Conservation (phyloP, 2,113 vertebrate genomes). For the Climacteris rufus region DNA sequence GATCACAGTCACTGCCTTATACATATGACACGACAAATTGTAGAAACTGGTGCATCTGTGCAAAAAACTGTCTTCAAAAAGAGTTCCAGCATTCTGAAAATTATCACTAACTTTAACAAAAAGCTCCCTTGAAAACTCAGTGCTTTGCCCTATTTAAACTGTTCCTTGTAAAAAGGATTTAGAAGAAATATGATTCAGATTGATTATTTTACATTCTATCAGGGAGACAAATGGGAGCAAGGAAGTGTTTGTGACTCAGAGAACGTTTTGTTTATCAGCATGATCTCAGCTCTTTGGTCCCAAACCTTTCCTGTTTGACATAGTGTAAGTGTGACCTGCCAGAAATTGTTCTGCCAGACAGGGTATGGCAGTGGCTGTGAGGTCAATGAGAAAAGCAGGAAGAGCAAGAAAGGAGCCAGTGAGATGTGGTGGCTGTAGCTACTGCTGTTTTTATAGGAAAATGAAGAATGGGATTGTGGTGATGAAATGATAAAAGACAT, state of each 20-base stretch:
- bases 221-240: background rate
- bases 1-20: background rate
- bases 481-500: background rate
- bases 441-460: background rate
- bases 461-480: background rate
- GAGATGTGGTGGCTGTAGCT: background rate
- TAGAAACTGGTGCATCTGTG: background rate
- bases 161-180: background rate
- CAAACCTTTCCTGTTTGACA: background rate
- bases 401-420: background rate
- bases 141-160: background rate
- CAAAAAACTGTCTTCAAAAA: background rate
- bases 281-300: background rate
- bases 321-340: background rate
- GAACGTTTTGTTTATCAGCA: background rate
- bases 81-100: background rate
- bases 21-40: background rate
- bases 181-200: background rate
- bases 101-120: background rate
- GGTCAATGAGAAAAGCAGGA: background rate
- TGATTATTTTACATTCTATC: background rate
- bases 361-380: background rate
- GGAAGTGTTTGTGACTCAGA: background rate
- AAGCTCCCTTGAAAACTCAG: background rate
- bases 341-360: background rate